Base-by-base conservation (phyloP, 2,797 vertebrate genomes). In the Phataginus tricuspis region DNA sequence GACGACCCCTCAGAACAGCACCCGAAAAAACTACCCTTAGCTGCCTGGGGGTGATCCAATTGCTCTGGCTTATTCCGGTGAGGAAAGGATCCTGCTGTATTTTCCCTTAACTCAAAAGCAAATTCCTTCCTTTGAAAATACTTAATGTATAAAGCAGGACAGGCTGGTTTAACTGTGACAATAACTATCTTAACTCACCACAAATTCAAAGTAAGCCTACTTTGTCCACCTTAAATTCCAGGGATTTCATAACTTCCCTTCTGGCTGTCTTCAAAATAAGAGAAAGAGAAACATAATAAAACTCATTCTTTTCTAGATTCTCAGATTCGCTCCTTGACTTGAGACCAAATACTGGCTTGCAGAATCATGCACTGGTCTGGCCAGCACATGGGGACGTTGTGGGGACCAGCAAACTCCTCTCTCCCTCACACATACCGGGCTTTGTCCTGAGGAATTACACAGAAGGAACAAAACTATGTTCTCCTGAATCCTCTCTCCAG, bases 31-130 rank as follows among this genome's bases (percentile, higher is more conserved):
- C 12, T 77, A 93, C 57, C 53, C 74, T 68, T 71, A 75, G 69
- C n/a, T 80, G 55, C 61, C 45, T 0, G 0, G 9, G 25, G 55
- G 27, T 27, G 15, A 64, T 29, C 66, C 77, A 95, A 75, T 51
- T n/a, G 12, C 61, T 29, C 15, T 19, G 11, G 71, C 29, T 97
- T 94, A 92, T 77, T 89, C 72, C 57, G 51, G 78, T 64, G 89
- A 90, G 34, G 16, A 96, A 97, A 97, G 79, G 66, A 45, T 84
- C 23, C 69, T 77, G 29, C 42, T 91, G 64, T 86, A 55, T 66
- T 84, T 93, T 59, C 80, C 68, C 61, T 93, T 97, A 92, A 86
- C n/a, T 96, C 53, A 95, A 90, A 94, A 95, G 66, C 68, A 27
- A 91, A 74, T 80, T 78, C 69, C 25, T 86, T 75, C 66, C 51